Conservation (phyloP, 2,888 invertebrate genomes). For the Odontothrips loti region DNA sequence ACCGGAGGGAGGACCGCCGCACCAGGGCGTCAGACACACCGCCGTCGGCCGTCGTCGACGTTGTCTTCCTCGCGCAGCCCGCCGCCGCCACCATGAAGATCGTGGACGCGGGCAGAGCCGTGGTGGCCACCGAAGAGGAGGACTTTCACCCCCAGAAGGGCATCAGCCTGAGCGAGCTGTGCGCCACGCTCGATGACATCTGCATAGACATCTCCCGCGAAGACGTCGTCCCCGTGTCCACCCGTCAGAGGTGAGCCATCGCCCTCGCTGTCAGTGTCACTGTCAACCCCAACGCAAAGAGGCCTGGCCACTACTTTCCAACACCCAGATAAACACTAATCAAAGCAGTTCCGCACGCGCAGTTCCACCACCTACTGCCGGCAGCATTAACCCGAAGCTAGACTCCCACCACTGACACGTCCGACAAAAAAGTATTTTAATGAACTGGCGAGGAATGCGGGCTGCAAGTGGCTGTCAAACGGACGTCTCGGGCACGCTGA, state of each 20-base stretch:
- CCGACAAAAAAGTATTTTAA: no score
- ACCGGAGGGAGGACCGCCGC: background rate
- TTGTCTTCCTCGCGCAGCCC: background rate
- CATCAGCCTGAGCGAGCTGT: constrained; percentile 8
- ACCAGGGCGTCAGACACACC: background rate
- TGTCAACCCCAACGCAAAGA: background rate
- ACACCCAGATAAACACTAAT: no score
- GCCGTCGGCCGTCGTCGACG: background rate
- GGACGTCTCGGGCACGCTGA: no score
- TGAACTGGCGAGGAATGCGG: no score
- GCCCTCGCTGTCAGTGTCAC: background rate
- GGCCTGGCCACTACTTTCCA: background rate
- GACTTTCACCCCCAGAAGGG: background rate
- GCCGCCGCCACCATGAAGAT: background rate
- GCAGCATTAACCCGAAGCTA: no score
- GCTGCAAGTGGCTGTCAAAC: no score
- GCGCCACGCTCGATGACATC: constrained; percentile 8
- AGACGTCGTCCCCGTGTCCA: background rate
- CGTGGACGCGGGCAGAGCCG: background rate
- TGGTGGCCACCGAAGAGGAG: background rate
- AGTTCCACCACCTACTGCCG: no score
- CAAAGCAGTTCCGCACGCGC: no score
- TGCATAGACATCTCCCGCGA: constrained; percentile 6
- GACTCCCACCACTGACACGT: no score
- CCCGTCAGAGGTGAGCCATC: background rate